These are phyloP conservation scores for Anguilla marmorata DNA, from an alignment of 2,797 vertebrate genomes.

Conservation along the genomic window DNA sequence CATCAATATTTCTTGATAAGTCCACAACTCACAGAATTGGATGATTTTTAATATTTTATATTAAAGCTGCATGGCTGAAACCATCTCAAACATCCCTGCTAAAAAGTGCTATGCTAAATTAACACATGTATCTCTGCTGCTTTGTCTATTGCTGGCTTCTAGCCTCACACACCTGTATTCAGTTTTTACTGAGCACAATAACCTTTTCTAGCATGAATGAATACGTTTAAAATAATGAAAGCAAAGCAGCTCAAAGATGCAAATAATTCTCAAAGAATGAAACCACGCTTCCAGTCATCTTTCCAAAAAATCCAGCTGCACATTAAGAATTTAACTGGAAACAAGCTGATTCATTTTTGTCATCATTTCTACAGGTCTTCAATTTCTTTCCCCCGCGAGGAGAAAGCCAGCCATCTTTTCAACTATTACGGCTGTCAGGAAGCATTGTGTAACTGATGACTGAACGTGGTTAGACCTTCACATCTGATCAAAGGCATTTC, in stretches of 20 bases:
- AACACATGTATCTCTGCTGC: too few species aligned
- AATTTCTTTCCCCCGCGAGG: not conserved
- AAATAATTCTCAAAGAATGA: not conserved
- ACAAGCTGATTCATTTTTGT: not conserved
- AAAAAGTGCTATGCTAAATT: too few species aligned
- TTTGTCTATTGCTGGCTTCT: too few species aligned
- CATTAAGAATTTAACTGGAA: not conserved
- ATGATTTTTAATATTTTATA: too few species aligned
- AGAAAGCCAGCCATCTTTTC: not conserved
- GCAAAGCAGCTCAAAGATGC: not conserved
- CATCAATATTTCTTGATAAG: too few species aligned
- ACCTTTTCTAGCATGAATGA: not conserved
- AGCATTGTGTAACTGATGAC: not conserved
- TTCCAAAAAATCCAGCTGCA: not conserved
- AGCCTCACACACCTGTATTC: too few species aligned
- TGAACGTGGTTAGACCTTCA: not conserved
- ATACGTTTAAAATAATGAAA: not conserved
- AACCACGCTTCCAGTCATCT: not conserved
- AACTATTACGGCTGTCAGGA: not conserved
- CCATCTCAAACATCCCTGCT: too few species aligned
- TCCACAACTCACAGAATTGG: too few species aligned
- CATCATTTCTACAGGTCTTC: not conserved
- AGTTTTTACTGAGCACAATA: not conserved
- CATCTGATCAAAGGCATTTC: not conserved
- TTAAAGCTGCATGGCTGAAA: too few species aligned